Evolutionary conservation across 2,113 vertebrate genomes (phyloP).

Genomic region (Tor tambroides): DNA sequence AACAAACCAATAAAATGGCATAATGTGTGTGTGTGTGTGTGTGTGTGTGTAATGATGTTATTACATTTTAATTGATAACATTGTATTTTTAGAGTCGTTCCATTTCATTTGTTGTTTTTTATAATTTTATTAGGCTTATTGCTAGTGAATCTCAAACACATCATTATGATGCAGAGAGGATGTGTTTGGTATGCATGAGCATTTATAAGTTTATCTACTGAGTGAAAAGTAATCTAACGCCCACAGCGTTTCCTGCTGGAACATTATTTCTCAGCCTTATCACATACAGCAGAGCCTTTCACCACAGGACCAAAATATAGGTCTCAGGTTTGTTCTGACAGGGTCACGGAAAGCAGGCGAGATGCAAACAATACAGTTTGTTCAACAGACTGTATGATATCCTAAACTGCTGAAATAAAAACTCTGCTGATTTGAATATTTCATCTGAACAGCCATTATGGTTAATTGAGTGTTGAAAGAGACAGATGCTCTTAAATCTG

Average conservation of each 20-base stretch:
- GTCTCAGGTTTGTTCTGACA: neutral
- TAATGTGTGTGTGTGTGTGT: too few species aligned
- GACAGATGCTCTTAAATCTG: conserved; percentile 13
- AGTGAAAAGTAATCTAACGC: conserved; percentile 2
- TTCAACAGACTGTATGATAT: neutral
- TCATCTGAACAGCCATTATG: neutral
- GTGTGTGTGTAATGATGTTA: neutral
- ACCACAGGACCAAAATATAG: neutral
- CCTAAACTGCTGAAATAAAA: neutral
- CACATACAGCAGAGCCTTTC: neutral
- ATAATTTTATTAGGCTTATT: neutral
- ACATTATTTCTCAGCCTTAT: neutral
- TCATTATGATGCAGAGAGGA: neutral
- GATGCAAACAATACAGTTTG: neutral
- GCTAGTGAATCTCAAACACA: neutral
- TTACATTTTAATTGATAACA: neutral
- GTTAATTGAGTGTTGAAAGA: conserved; percentile 9
- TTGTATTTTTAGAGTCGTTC: neutral
- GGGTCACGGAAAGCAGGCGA: neutral
- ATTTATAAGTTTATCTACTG: neutral
- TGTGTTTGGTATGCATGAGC: neutral
- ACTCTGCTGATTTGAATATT: neutral
- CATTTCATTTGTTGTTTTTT: neutral
- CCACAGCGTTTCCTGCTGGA: neutral
- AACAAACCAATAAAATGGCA: too few species aligned